Base-by-base conservation (phyloP, 1,140 invertebrate species). In the Thaumatotibia leucotreta region DNA sequence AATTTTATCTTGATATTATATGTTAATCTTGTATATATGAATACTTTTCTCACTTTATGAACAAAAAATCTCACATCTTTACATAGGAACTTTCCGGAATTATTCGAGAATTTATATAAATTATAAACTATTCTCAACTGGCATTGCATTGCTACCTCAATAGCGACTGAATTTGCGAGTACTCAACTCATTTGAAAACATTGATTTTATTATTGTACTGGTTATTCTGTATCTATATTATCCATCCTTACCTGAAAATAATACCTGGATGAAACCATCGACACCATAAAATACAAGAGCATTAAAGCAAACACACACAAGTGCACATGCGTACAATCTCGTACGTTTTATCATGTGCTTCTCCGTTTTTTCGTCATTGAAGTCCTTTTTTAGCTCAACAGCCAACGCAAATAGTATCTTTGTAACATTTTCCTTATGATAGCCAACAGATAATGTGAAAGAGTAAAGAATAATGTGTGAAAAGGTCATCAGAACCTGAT, bases 341-440 rank as follows among this genome's bases (percentile, higher is more conserved):
- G 66, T 31, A 20, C 68, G 68, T 27, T 35, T 71, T 0, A 74
- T 39, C 67, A 72, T 63, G 0, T 11, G 23, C 4, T 9, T 62
- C 61, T 74, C 72, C 8, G 67, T 31, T 0, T 29, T 23, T 1
- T n/a, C 17, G 39, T 74, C 67, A 6, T 74, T 74, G 58, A 69
- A 35, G 6, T 29, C 50, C 20, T 61, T 52, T 23, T 68, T 73
- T 5, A 73, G 17, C 1, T 39, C 24, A 1, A 73, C 64, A 1
- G 31, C 52, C 0, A 73, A 22, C 6, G 67, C 24, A 9, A 66
- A 68, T 10, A 73, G 11, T 6, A 73, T 3, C 0, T 64, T 14
- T n/a, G 27, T 64, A 6, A 62, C 49, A 17, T 49, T 49, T 2
- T 66, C 27, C 29, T 32, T 65, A 11, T 64, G 24, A 24, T 58